Evolutionary conservation across 2,113 vertebrate genomes (phyloP).

Genomic region (Sinocyclocheilus grahami): DNA sequence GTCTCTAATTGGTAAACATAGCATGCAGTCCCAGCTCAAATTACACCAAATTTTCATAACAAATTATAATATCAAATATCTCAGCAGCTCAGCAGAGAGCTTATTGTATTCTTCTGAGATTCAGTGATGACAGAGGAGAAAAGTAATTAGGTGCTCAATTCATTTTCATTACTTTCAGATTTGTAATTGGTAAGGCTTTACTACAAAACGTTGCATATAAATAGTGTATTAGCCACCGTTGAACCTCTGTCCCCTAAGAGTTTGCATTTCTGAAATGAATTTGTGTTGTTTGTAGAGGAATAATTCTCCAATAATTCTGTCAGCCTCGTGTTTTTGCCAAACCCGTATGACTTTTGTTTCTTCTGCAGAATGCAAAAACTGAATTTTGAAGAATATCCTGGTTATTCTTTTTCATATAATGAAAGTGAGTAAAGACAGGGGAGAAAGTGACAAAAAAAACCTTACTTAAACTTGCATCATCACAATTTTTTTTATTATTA

Average conservation of each 20-base stretch:
- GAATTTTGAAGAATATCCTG: background rate
- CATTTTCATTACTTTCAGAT: conserved; percentile 47
- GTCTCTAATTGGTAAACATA: conserved; percentile 37
- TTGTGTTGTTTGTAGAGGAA: too few relatives aligned
- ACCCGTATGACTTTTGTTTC: background rate
- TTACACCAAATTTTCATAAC: conserved; percentile 51
- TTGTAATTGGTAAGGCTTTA: conserved; percentile 33
- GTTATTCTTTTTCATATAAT: background rate
- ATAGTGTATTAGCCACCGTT: background rate
- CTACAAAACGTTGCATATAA: conserved; percentile 38
- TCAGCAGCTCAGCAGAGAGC: conserved; percentile 29
- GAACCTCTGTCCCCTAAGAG: conserved; percentile 1
- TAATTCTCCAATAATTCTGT: too few relatives aligned
- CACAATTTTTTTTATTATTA: too few relatives aligned
- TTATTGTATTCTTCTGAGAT: conserved; percentile 36
- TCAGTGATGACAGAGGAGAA: conserved; percentile 55
- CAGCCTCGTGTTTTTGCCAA: background rate
- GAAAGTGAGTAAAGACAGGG: background rate
- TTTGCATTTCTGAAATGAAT: background rate
- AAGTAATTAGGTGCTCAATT: conserved; percentile 44
- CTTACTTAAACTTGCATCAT: too few relatives aligned
- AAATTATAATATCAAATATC: conserved; percentile 47
- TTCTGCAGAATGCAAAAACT: background rate
- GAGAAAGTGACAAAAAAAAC: too few relatives aligned
- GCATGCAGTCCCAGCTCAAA: conserved; percentile 42